Evolutionary conservation across 2,113 vertebrate genomes (phyloP).

Genomic region (Mustelus asterias): DNA sequence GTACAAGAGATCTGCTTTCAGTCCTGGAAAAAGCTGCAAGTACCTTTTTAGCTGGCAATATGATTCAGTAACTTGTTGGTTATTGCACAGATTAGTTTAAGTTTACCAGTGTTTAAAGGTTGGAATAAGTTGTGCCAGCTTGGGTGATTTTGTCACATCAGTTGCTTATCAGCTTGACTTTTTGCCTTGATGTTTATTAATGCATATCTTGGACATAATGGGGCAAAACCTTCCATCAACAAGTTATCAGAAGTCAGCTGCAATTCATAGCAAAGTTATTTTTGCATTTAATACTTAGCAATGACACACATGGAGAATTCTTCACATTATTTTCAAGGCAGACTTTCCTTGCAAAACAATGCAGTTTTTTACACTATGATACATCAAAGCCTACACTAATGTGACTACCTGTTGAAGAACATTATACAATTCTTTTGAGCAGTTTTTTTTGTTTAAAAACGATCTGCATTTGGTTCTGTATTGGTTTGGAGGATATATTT

Average conservation of each 20-base stretch:
- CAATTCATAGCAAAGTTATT: not conserved
- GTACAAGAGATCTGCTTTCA: no score
- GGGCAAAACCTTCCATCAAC: no score
- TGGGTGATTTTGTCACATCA: not conserved
- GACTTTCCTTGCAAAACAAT: not conserved
- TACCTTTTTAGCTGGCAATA: no score
- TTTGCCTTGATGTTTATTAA: not conserved
- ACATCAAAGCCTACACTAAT: not conserved
- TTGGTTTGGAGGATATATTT: not conserved
- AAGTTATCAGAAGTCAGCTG: not conserved
- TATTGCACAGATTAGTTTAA: not conserved
- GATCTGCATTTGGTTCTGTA: no score
- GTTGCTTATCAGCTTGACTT: not conserved
- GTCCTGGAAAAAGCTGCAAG: no score
- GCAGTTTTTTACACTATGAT: not conserved
- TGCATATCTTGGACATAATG: not conserved
- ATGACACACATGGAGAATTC: no score
- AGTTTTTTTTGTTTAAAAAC: no score
- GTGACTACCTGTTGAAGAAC: not conserved
- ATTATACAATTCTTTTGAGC: not conserved
- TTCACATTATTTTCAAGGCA: not conserved
- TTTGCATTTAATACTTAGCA: not conserved
- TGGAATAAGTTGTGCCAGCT: not conserved
- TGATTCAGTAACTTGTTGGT: not conserved
- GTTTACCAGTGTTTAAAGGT: not conserved